phyloP scores from a whole-genome alignment of 2,888 invertebrate species.

The Drosophila nr. perissopoda region DNA sequence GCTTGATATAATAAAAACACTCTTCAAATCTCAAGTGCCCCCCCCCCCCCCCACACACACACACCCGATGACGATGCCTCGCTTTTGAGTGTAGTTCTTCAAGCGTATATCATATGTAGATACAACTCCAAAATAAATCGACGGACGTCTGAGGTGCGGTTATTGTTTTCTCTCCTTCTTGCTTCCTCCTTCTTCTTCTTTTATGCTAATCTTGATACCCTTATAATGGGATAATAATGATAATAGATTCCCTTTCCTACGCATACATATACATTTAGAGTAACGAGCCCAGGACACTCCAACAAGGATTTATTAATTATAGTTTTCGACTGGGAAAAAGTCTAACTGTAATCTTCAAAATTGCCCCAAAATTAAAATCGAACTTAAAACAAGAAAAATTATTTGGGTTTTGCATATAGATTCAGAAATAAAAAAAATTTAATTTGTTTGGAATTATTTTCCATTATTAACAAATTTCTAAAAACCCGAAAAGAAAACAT shows the following conservation, averaged over 20 bases:
- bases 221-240: background rate
- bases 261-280: background rate
- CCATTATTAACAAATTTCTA: background rate
- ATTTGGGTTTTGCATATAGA: background rate
- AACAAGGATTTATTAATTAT: background rate
- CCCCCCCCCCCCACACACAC: too few species aligned
- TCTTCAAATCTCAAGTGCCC: slow-evolving; percentile 30
- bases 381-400: background rate
- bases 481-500: background rate
- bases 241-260: background rate
- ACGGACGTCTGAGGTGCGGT: slow-evolving; percentile 18
- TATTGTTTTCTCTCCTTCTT: slow-evolving; percentile 1
- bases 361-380: background rate
- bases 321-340: background rate
- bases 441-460: background rate
- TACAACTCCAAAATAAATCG: background rate
- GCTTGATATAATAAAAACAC: slow-evolving; percentile 60
- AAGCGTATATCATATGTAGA: background rate
- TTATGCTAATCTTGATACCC: slow-evolving; percentile 20
- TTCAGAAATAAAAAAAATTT: too few species aligned
- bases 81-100: slow-evolving; percentile 14
- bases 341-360: rapidly evolving
- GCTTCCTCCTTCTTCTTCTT: background rate
- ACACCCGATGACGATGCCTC: background rate
- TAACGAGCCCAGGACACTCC: background rate